These are phyloP conservation scores for Drosophila algonquin DNA, from an alignment of 2,888 invertebrate species.

Conservation along the genomic window DNA sequence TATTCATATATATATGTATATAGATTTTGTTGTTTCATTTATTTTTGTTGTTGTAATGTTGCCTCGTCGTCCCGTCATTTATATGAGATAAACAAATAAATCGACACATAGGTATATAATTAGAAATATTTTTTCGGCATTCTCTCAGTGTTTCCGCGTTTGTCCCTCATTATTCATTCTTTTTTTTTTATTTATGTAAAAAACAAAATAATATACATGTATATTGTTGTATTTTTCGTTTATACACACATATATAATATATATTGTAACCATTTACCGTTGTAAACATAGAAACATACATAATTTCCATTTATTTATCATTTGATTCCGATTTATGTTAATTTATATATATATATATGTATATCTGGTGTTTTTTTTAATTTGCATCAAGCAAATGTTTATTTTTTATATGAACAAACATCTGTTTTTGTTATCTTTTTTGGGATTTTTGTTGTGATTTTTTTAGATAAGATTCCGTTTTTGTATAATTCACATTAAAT, in stretches of 20 bases:
- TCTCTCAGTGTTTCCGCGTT: neutral
- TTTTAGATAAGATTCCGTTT: slow-evolving; percentile 50
- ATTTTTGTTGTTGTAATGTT: slow-evolving; percentile 32
- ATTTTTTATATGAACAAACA: slow-evolving; percentile 48
- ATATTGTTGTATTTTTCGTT: slow-evolving; percentile 37
- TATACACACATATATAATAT: slow-evolving; percentile 33
- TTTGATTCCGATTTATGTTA: slow-evolving; percentile 45
- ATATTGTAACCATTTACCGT: slow-evolving; percentile 69
- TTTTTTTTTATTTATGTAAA: slow-evolving; percentile 26
- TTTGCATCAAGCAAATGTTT: slow-evolving; percentile 48
- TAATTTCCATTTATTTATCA: slow-evolving; percentile 44
- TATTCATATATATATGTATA: slow-evolving; percentile 50
- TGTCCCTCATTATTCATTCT: neutral
- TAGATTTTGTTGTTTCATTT: slow-evolving; percentile 29
- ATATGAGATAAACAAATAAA: slow-evolving; percentile 59
- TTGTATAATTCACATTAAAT: slow-evolving; percentile 68
- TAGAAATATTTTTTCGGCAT: slow-evolving; percentile 24
- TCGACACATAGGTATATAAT: slow-evolving; percentile 59
- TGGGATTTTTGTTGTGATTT: slow-evolving; percentile 31
- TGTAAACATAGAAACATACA: slow-evolving; percentile 65
- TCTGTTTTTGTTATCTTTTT: slow-evolving; percentile 39
- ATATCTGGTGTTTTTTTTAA: slow-evolving; percentile 19
- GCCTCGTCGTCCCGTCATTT: slow-evolving; percentile 9
- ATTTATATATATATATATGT: slow-evolving; percentile 33
- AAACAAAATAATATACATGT: slow-evolving; percentile 44